Percentiles rank a stretch among this genome's conserved stretches.
Evolutionary conservation across 2,113 vertebrate genomes (phyloP).

Genomic region (Meleagris gallopavo): DNA sequence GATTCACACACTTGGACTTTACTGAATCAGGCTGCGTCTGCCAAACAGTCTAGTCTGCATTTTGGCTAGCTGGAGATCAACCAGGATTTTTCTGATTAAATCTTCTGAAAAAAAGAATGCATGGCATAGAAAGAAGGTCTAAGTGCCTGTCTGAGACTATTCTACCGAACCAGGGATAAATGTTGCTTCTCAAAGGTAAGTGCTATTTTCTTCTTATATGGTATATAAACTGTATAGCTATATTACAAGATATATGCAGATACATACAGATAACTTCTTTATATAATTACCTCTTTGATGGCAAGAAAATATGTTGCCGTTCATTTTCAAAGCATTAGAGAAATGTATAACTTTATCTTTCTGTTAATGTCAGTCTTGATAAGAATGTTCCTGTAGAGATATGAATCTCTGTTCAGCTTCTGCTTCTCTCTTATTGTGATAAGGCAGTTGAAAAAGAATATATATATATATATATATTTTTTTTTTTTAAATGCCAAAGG

Average conservation of each 20-base stretch:
- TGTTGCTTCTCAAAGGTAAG: slow-evolving; percentile 81
- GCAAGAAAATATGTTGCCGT: background rate
- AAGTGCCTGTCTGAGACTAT: slow-evolving; percentile 67
- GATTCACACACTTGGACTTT: slow-evolving; percentile 69
- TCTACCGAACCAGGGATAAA: slow-evolving; percentile 75
- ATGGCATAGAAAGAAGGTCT: slow-evolving; percentile 58
- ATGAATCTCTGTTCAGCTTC: background rate
- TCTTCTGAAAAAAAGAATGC: slow-evolving; percentile 73
- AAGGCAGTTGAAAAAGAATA: background rate
- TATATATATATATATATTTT: too few species aligned
- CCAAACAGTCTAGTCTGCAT: slow-evolving; percentile 54
- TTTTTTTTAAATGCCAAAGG: background rate
- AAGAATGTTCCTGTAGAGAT: background rate
- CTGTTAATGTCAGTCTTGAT: background rate
- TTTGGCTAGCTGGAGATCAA: slow-evolving; percentile 64
- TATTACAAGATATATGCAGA: background rate
- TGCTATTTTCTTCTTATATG: background rate
- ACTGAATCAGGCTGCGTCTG: slow-evolving; percentile 71
- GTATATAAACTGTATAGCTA: background rate
- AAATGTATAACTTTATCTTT: slow-evolving; percentile 34
- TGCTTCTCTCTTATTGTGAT: background rate
- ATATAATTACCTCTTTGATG: background rate
- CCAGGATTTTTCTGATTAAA: slow-evolving; percentile 62
- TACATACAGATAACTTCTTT: background rate
- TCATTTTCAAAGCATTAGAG: background rate